Percentiles rank a stretch among this genome's conserved stretches.
phyloP scores from a whole-genome alignment of 2,113 vertebrate species.

The Pelobates fuscus region DNA sequence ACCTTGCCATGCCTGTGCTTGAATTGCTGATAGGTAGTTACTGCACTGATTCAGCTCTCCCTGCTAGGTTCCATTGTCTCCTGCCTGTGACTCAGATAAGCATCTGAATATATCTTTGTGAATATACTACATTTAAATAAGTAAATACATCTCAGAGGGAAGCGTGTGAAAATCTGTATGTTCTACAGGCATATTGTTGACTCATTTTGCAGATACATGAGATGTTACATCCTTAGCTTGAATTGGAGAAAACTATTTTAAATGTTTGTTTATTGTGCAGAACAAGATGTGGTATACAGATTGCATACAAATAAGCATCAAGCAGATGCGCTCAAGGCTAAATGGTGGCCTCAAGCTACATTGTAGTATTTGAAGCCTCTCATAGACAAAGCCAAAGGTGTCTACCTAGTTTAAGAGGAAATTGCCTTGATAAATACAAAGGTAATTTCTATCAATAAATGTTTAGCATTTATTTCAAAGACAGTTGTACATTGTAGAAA shows the following conservation, averaged over 20 bases:
- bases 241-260: neutral
- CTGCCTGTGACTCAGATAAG: neutral
- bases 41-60: neutral
- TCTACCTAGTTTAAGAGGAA: too few species aligned
- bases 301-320: neutral
- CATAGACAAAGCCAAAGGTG: too few species aligned
- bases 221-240: neutral
- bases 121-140: neutral
- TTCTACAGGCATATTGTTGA: neutral
- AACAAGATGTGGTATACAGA: neutral
- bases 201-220: neutral
- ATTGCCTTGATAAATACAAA: too few species aligned
- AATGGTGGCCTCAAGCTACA: too few species aligned
- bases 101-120: neutral
- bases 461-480: too few species aligned
- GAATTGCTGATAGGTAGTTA: neutral
- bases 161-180: neutral
- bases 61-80: neutral
- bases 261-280: neutral
- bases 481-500: too few species aligned
- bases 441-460: too few species aligned
- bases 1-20: conserved; percentile 9
- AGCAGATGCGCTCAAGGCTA: neutral
- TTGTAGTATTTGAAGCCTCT: too few species aligned
- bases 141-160: neutral